phyloP scores from a whole-genome alignment of 1,140 invertebrate genomes.

The Pseudoatta argentina region DNA sequence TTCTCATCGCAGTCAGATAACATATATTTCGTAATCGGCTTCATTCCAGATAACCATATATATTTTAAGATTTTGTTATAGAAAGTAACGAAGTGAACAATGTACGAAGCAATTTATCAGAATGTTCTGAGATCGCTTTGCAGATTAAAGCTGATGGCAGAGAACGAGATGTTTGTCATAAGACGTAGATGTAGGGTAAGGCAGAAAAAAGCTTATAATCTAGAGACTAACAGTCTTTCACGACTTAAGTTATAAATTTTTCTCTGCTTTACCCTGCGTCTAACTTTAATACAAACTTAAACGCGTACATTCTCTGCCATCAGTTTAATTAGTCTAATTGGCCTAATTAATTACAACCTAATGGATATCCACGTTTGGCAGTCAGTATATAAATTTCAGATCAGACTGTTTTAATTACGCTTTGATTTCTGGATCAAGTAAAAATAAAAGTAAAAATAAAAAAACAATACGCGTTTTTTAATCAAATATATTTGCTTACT shows the following conservation, averaged over 20 bases:
- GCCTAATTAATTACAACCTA: too few relatives aligned
- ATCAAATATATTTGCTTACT: conserved; percentile 7
- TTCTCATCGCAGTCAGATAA: background rate
- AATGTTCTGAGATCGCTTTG: background rate
- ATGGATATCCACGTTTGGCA: background rate
- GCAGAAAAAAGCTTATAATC: too few relatives aligned
- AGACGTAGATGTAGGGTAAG: too few relatives aligned
- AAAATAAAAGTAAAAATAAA: background rate
- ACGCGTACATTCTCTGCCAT: too few relatives aligned
- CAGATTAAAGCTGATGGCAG: too few relatives aligned
- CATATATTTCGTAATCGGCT: background rate
- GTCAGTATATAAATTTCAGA: background rate
- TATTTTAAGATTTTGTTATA: conserved; percentile 24
- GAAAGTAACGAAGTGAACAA: background rate
- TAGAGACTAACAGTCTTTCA: too few relatives aligned
- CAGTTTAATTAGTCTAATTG: too few relatives aligned
- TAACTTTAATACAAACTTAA: too few relatives aligned
- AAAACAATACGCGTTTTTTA: background rate
- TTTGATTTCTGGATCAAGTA: background rate
- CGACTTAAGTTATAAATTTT: too few relatives aligned
- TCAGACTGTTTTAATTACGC: background rate
- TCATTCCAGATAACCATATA: background rate
- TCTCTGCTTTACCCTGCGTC: too few relatives aligned
- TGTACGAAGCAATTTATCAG: conserved; percentile 22
- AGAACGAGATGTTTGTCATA: background rate